phyloP scores from a whole-genome alignment of 2,113 vertebrate genomes.

The Peromyscus polionotus region DNA sequence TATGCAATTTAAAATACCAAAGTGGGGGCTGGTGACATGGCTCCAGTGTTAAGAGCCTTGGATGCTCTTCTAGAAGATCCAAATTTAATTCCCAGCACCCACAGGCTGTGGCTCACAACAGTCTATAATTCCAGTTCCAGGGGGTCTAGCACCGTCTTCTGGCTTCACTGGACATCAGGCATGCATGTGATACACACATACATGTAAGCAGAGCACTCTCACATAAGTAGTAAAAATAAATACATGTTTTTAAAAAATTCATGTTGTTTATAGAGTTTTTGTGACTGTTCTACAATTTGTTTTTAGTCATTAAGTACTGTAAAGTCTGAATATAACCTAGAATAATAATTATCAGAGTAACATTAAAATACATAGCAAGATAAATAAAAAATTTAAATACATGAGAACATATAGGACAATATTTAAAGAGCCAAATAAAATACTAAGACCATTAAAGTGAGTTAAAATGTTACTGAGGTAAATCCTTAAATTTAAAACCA shows the following conservation, averaged over 20 bases:
- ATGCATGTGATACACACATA: not conserved
- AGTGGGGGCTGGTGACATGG: not conserved
- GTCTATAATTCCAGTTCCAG: not conserved
- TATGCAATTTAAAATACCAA: not conserved
- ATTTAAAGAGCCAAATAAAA: slow-evolving; percentile 7
- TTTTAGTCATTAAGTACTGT: slow-evolving; percentile 33
- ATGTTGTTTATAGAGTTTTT: not conserved
- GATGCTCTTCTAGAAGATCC: not conserved
- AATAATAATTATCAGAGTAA: not conserved
- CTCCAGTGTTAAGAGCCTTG: not conserved
- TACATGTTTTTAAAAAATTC: not conserved
- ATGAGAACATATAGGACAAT: not conserved
- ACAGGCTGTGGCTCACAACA: not conserved
- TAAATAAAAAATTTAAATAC: not conserved
- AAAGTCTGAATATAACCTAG: not conserved
- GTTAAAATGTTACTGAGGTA: not conserved
- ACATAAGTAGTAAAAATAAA: not conserved
- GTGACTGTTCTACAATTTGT: not conserved
- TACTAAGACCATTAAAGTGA: not conserved
- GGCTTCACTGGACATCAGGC: not conserved
- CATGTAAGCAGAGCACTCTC: not conserved
- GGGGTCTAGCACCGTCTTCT: not conserved
- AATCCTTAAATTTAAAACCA: not conserved
- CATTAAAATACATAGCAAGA: not conserved
- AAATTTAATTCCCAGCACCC: not conserved